Base-by-base conservation (phyloP, 2,888 invertebrate genomes). In the Rhagonycha fulva region DNA sequence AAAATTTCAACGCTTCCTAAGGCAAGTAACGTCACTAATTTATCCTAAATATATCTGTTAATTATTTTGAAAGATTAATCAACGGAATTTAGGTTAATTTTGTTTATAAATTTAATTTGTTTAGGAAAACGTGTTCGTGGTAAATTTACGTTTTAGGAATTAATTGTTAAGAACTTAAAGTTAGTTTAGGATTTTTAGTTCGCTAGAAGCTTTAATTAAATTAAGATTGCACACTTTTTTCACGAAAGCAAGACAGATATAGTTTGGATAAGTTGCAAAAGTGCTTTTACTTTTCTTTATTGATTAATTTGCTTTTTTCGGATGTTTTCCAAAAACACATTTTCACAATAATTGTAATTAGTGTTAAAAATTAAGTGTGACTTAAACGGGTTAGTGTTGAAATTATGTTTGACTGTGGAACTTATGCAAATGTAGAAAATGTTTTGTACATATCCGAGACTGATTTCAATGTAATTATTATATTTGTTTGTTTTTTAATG, bases 401-500 rank as follows among this genome's bases (percentile, higher is more conserved):
- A 23, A 70, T 66, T 71, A 76, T 68, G 73, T 66, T 62, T 69
- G 75, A 69, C 70, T 68, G 60, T 76, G 68, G 63, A 32, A 62
- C 28, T 70, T 68, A 24, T 74, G 74, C 68, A 62, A 68, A 72
- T 74, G 32, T 60, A 68, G 71, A 71, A 68, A 62, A 70, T 72
- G 69, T 74, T 74, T 74, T 74, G 76, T 76, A 76, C 74, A 76
- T 76, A 76, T 74, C 71, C 63, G 76, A 76, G 76, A 76, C 76
- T 76, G 76, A 76, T 76, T 76, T 76, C 68, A 68, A 71, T 76
- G 76, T 76, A 76, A 76, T 76, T 76, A 76, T 69, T 76, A 71
- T 76, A 76, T 74, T 76, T 74, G 76, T 14, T 30, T 76, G 76
- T 76, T 74, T 76, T 63, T 66, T 66, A 66, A 26, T 66, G 63